These are phyloP conservation scores for Phlogophora meticulosa DNA, from an alignment of 2,888 invertebrate species.

Conservation along the genomic window DNA sequence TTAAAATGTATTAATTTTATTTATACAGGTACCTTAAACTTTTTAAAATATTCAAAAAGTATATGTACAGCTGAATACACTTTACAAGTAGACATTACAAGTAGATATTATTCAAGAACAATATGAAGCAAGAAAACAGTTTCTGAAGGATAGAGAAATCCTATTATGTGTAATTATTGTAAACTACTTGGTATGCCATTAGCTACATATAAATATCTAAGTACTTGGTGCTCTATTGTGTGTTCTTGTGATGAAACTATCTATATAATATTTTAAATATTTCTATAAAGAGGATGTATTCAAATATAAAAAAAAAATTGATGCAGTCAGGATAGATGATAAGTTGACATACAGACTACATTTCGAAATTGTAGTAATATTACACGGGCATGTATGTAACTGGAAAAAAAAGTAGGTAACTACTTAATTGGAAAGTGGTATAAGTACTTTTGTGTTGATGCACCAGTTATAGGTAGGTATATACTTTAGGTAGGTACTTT, in stretches of 20 bases:
- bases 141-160: conserved; percentile 58
- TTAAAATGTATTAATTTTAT: conserved; percentile 3
- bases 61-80: conserved; percentile 29
- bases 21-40: neutral
- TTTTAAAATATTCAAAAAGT: conserved; percentile 5
- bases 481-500: conserved; percentile 28
- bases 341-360: too few relatives aligned
- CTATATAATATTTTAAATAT: neutral
- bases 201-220: conserved; percentile 3
- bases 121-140: conserved; percentile 10
- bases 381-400: too few relatives aligned
- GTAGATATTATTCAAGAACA: neutral
- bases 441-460: neutral
- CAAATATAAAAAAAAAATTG: neutral
- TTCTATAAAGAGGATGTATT: neutral
- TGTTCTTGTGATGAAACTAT: too few relatives aligned
- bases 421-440: neutral
- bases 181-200: conserved; percentile 3
- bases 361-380: too few relatives aligned
- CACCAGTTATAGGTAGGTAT: neutral
- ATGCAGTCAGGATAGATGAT: too few relatives aligned
- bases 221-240: neutral
- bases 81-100: neutral
- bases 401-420: neutral
- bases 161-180: conserved; percentile 3